Percentiles rank a stretch among this genome's conserved stretches.
phyloP scores from a whole-genome alignment of 2,113 vertebrate species.

The Dinomys branickii region DNA sequence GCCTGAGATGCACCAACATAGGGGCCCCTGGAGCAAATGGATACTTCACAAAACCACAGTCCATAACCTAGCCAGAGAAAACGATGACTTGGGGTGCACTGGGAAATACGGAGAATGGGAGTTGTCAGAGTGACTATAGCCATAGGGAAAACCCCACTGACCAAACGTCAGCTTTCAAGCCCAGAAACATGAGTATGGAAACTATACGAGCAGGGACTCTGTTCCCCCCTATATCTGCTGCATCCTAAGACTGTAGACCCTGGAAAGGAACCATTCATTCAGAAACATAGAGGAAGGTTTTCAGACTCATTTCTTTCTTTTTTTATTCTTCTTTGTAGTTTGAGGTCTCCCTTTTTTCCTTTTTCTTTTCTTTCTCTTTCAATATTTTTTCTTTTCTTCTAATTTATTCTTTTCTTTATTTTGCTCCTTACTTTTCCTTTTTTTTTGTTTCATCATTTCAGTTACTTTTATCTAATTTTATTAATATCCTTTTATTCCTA shows the following conservation, averaged over 20 bases:
- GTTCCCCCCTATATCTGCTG: background rate
- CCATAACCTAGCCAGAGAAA: background rate
- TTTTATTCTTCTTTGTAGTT: background rate
- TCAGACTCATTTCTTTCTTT: background rate
- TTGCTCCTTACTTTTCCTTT: background rate
- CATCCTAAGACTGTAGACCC: background rate
- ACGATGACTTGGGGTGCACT: background rate
- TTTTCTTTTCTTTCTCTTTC: background rate
- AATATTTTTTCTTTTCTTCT: background rate
- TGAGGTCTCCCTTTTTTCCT: background rate
- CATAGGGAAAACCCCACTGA: background rate
- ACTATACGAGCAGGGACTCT: background rate
- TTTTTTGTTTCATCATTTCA: background rate
- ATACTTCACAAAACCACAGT: background rate
- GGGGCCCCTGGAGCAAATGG: background rate
- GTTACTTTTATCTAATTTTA: background rate
- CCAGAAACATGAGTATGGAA: background rate
- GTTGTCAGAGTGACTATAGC: background rate
- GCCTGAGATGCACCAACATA: background rate
- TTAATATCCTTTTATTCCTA: background rate
- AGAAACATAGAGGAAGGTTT: background rate
- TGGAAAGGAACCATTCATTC: background rate
- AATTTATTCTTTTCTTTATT: background rate
- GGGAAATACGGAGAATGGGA: background rate
- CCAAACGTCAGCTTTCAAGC: background rate